Evolutionary conservation across 2,797 vertebrate genomes (phyloP), one percentile per base, ranked within the genome.

Genomic region (Enteromius paludinosus): DNA sequence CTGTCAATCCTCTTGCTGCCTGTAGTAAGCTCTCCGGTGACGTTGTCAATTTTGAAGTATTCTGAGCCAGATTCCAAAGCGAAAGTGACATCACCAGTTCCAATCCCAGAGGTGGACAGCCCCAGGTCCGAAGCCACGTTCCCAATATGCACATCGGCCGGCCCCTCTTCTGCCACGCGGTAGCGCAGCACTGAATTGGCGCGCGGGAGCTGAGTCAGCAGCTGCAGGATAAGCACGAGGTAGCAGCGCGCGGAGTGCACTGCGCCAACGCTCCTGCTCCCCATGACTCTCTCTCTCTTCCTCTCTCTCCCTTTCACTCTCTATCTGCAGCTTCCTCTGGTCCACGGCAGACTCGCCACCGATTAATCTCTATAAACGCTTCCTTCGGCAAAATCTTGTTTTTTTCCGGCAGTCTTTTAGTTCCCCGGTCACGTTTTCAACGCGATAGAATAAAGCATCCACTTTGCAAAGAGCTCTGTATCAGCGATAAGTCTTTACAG

Each of bases 21-120:
- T 2, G 97, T 99, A 54, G 96, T 97, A 92, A 99, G 95, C 93
- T 99, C 97, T 28, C 97, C 97, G 2, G 98, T 99, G 90, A 98
- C 96, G 86, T 99, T 99, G 95, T 99, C 97, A 85, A 99, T 98
- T 92, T 97, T 98, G 85, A 99, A 96, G 91, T 94, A 98, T 90
- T 99, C 97, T 1, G 96, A 96, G 82, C 97, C 97, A 3, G 97
- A 98, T 92, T 99, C 97, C 87, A 99, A 92, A 89, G 97, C 97
- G 89, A 98, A 99, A 88, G 97, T 98, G 90, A 98, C 97, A 75
- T 98, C 97, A 2, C 97, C 97, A 11, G 95, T 97, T 83, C 97
- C 97, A 0, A 96, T 97, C 49, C 97, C 97, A 0, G 96, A 96
- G 11, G 96, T 96, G 18, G 95, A 96, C 66, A 99, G 96, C 47